Base-by-base conservation (phyloP, 2,797 vertebrate species). In the Mormyrus proboscirostris region DNA sequence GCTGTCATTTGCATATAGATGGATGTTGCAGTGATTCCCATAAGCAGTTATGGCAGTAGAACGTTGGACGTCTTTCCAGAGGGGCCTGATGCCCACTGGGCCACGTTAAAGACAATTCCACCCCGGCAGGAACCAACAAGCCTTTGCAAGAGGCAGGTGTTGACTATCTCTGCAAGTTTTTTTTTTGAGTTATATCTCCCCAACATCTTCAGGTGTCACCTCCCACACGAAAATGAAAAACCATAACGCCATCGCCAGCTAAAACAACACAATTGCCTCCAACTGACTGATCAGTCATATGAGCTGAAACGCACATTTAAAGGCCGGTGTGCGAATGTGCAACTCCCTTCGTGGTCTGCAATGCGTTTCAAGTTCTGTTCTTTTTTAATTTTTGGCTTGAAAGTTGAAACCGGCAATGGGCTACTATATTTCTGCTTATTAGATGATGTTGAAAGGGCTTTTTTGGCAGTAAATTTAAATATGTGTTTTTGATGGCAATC, bases 1-100 rank as follows among this genome's bases (percentile, higher is more conserved):
- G 55, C 55, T 50, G 53, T 38, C 86, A 90, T 88, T 90, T 50
- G 89, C 87, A 88, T 90, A 84, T 88, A 90, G 89, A 88, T 88
- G 89, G 59, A 84, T 62, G 47, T 25, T 3, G 25, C 16, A 44
- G n/a, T n/a, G 57, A 51, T 53, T 19, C 55, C 44, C 25, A 16
- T 88, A 69, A 88, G 38, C 16, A 73, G 55, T 25, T 25, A n/a
- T 14, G 59, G 53, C 86, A 38, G 19, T 5, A 41, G 10, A 76
- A 29, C 7, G 57, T 29, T 12, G 51, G 88, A 22, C 19, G 12
- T 16, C 65, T 62, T 55, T 25, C 55, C 44, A 38, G 51, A 87
- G 49, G 29, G 57, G 51, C 44, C 33, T 12, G 47, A 8, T 76
- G 41, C 25, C 16, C 55, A 49, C 62, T 22, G 5, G 44, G 41